Evolutionary conservation across 2,797 vertebrate species (phyloP).

Genomic region (Bufotes viridis): DNA sequence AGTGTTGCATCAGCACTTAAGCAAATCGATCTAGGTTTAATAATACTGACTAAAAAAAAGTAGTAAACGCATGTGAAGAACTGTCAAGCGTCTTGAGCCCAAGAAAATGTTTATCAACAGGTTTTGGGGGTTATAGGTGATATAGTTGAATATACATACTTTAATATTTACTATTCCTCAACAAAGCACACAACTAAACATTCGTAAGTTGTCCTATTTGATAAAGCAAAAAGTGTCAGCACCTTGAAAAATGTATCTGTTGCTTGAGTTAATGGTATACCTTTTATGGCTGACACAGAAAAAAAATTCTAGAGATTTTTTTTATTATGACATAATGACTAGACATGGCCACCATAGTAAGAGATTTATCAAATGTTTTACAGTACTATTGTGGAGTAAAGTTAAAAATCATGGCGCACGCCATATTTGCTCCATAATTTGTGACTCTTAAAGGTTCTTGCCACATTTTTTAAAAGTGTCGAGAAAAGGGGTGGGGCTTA

Average conservation of each 20-base stretch:
- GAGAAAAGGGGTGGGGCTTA: too few species aligned
- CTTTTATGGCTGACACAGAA: neutral
- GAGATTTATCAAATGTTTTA: too few species aligned
- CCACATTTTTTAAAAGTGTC: too few species aligned
- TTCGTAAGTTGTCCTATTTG: too few species aligned
- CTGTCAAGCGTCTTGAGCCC: neutral
- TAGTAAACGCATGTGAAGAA: neutral
- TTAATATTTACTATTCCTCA: neutral
- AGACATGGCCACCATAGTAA: neutral
- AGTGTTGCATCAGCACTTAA: slow-evolving; percentile 74
- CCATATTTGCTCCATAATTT: too few species aligned
- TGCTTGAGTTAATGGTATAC: neutral
- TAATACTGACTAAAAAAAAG: neutral
- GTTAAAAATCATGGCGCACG: too few species aligned
- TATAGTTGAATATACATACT: too few species aligned
- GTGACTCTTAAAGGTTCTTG: too few species aligned
- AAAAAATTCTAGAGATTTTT: neutral
- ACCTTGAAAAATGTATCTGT: neutral
- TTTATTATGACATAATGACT: neutral
- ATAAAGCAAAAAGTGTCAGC: too few species aligned
- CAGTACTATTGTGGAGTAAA: too few species aligned
- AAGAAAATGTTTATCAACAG: neutral
- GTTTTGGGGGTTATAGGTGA: too few species aligned
- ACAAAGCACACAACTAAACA: too few species aligned
- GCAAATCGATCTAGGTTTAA: slow-evolving; percentile 39